Evolutionary conservation across 2,888 invertebrate genomes (phyloP), one percentile per base, ranked within the genome.

Genomic region (Hydrotaea diabolus): DNA sequence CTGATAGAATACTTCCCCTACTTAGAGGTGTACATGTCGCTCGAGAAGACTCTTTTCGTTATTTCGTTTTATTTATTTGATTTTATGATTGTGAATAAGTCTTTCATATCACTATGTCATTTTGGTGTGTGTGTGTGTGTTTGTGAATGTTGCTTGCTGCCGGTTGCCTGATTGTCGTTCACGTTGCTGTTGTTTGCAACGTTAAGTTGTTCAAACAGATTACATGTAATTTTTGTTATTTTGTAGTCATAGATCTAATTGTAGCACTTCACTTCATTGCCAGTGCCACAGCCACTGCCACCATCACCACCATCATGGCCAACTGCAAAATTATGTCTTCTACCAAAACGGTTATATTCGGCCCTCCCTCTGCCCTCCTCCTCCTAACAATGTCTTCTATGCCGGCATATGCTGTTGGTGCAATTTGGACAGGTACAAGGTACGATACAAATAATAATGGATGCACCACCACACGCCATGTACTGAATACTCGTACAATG

Each of bases 211-310:
- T 73, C 55, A 73, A 73, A 64, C 43, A 69, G 39, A 79, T 79
- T 79, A 74, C 66, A 59, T 53, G 66, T 43, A 64, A 64, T 79
- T 76, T 79, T 77, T 64, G 62, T 79, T 53, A 79, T 57, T 73
- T 81, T 76, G 75, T 55, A 74, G 79, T 53, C 76, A 85, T 85
- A 79, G 82, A 85, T 82, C 85, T 82, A 69, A 71, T 66, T 31
- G 77, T 76, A 46, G 73, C 59, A 53, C 78, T 66, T 77, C 69
- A 64, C 36, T 66, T 77, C 69, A 64, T 31, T 39, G 59, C 26
- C 66, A 39, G 36, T 66, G 39, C 66, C 53, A 73, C 49, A 39
- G 15, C 36, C 36, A 73, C 17, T 57, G 57, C 80, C 55, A 39
- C 59, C 74, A 77, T 19, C 59, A 62, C 7, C 76, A 72, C n/a